Evolutionary conservation across 2,797 vertebrate genomes (phyloP).

Genomic region (Enteromius afrohamiltoni): DNA sequence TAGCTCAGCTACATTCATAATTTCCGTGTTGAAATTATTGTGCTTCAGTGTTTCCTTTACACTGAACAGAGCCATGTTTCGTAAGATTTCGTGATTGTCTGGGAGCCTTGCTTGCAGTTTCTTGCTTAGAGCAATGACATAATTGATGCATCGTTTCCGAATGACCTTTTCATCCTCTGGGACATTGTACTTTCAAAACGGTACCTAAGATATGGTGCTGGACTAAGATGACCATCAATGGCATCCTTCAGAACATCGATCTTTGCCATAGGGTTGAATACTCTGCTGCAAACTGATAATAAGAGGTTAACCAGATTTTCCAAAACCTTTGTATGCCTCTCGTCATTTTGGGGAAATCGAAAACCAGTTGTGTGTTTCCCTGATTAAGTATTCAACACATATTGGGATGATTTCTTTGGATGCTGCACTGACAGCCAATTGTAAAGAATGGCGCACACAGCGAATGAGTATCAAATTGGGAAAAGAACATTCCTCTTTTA

Average conservation of each 20-base stretch:
- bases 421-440: constrained; percentile 5
- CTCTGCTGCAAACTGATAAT: not conserved
- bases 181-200: no score
- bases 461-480: constrained; percentile 14
- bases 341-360: constrained; percentile 20
- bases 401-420: constrained; percentile 42
- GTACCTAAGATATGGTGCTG: no score
- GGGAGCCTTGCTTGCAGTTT: not conserved
- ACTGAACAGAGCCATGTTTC: not conserved
- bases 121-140: no score
- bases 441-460: constrained; percentile 9
- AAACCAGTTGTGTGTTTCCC: constrained; percentile 45
- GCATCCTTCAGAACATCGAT: constrained; percentile 3
- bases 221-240: not conserved
- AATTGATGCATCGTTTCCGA: no score
- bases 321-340: constrained; percentile 6
- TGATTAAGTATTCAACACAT: constrained; percentile 47
- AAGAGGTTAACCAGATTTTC: not conserved
- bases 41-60: not conserved
- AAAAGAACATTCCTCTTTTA: constrained; percentile 41
- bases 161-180: no score
- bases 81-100: not conserved
- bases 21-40: not conserved
- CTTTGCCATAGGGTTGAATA: not conserved
- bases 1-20: no score